Percentiles rank a stretch among this genome's conserved stretches.
phyloP scores from a whole-genome alignment of 2,888 invertebrate species.

The Tupiocoris notatus region DNA sequence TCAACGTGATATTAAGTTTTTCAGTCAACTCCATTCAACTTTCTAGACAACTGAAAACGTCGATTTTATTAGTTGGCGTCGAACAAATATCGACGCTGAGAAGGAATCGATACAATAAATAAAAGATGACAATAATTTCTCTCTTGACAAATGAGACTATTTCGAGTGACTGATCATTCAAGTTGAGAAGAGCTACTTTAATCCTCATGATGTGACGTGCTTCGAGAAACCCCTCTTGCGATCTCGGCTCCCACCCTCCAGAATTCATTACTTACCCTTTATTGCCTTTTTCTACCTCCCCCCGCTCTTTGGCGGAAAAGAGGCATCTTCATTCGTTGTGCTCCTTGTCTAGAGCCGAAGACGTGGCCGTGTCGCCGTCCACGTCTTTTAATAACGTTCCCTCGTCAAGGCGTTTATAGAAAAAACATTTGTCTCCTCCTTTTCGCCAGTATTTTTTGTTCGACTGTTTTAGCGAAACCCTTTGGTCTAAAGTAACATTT shows the following conservation, averaged over 20 bases:
- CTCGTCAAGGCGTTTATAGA: constrained; percentile 21
- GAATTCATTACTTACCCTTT: constrained; percentile 29
- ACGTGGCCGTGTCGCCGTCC: background rate
- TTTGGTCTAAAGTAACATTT: background rate
- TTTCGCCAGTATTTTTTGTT: background rate
- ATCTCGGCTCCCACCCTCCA: constrained; percentile 5
- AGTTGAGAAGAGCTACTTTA: constrained; percentile 1
- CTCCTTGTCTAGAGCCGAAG: background rate
- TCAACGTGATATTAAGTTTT: too few species aligned
- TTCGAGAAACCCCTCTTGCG: background rate
- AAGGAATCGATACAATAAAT: background rate
- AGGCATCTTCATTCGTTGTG: background rate
- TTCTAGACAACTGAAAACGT: too few species aligned
- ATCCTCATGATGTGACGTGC: background rate
- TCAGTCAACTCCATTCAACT: too few species aligned
- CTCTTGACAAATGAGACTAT: background rate
- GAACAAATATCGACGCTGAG: too few species aligned
- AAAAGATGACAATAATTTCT: background rate
- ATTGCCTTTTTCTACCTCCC: constrained; percentile 13
- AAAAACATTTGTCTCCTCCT: constrained; percentile 30
- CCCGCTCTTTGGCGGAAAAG: background rate
- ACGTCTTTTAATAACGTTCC: constrained; percentile 30
- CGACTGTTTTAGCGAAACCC: background rate
- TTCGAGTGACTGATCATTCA: constrained; percentile 15
- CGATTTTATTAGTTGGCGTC: too few species aligned